Evolutionary conservation across 2,888 invertebrate species (phyloP).

Genomic region (Gibbula magus): DNA sequence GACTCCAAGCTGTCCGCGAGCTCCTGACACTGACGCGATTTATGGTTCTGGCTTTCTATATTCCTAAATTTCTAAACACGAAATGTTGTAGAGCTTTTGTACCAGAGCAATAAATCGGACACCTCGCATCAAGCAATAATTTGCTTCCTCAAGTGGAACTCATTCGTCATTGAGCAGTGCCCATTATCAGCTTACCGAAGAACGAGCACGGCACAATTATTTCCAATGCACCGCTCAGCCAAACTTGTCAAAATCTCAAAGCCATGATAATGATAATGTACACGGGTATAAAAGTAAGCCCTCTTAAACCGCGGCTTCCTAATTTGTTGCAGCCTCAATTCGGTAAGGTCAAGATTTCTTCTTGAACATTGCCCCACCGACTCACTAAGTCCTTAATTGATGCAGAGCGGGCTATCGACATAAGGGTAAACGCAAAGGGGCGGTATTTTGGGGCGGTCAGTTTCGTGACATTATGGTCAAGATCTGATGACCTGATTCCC

Average conservation of each 20-base stretch:
- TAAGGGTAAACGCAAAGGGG: no score
- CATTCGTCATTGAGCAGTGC: neutral
- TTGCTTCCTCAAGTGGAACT: neutral
- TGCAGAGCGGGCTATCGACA: neutral
- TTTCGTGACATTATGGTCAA: no score
- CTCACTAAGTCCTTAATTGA: slow-evolving; percentile 1
- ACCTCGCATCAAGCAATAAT: neutral
- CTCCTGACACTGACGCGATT: neutral
- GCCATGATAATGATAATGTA: neutral
- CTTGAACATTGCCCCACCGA: neutral
- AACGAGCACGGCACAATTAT: neutral
- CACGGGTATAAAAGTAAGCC: neutral
- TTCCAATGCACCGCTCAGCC: neutral
- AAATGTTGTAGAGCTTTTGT: neutral
- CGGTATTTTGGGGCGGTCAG: no score
- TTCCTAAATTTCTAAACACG: neutral
- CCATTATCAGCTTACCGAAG: neutral
- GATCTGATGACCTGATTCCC: no score
- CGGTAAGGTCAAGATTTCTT: neutral
- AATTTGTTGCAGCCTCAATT: neutral
- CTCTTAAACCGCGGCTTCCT: neutral
- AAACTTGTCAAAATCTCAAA: neutral
- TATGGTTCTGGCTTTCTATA: neutral
- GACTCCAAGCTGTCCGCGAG: neutral
- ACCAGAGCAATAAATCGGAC: neutral